Evolutionary conservation across 2,113 vertebrate genomes (phyloP), one percentile per base, ranked within the genome.

Genomic region (Montifringilla adamsi): DNA sequence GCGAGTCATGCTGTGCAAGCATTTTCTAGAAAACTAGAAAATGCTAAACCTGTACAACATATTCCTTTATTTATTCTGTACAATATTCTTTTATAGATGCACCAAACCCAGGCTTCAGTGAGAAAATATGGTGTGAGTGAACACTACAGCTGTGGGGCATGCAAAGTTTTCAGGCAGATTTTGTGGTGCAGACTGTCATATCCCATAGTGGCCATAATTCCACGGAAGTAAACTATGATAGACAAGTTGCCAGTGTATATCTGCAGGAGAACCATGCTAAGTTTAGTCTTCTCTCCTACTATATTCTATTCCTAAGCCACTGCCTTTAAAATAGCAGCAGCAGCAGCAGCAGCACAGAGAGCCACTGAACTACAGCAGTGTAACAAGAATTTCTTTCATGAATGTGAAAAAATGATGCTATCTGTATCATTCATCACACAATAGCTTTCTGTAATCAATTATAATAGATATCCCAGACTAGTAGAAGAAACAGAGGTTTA

Each of bases 391-490:
- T 77, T 50, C 23, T 53, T 41, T 78, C 17, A 18, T n/a, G 24
- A 68, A 18, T 3, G 2, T 8, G 20, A 53, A 66, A 73, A 8
- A 6, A 0, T 27, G 46, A 80, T 58, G 24, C 8, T 62, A 11
- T 17, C 31, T 3, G 0, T 26, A 19, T 16, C 0, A 0, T 46
- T 88, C n/a, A 28, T 44, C 56, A 73, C 81, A 41, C 5, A 15
- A 26, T 4, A 15, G 6, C 37, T 87, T 84, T 58, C 35, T 66
- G 30, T 31, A 74, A 80, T 49, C 37, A 69, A 24, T 19, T 37
- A 26, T 18, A n/a, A 37, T 6, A 30, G 53, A 35, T 46, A 31
- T 50, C 23, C 20, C 9, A 35, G 20, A 11, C 10, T 19, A 20
- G 23, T 3, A 28, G 22, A 63, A 87, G 37, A 74, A 59, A 31